Percentiles rank a stretch among this genome's conserved stretches.
These are phyloP conservation scores for Drosophila rubida DNA, from an alignment of 2,888 invertebrate species.

Conservation along the genomic window DNA sequence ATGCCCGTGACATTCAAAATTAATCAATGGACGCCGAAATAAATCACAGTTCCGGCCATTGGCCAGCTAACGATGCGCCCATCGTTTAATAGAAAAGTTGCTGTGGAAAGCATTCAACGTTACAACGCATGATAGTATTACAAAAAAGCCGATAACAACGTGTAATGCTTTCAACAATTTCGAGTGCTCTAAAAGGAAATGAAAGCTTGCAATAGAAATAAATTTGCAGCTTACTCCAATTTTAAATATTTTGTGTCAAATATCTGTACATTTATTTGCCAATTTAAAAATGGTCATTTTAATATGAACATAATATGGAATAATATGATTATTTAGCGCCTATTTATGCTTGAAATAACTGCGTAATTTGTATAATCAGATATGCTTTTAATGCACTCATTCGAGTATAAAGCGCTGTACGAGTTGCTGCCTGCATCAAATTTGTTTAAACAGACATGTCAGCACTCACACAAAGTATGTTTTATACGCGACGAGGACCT, in stretches of 20 bases:
- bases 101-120: neutral
- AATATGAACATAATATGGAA: neutral
- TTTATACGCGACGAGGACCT: neutral
- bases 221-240: too few species aligned
- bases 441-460: slow-evolving; percentile 6
- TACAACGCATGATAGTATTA: neutral
- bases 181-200: neutral
- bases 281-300: neutral
- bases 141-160: neutral
- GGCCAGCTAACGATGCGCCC: slow-evolving; percentile 43
- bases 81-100: slow-evolving; percentile 4
- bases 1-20: slow-evolving; percentile 47
- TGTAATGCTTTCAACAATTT: neutral
- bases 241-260: too few species aligned
- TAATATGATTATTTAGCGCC: neutral
- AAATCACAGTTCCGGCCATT: slow-evolving; percentile 64
- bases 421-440: neutral
- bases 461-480: slow-evolving; percentile 9
- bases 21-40: slow-evolving; percentile 61
- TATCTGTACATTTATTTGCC: too few species aligned
- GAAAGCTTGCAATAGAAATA: too few species aligned
- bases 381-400: neutral
- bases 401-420: neutral
- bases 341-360: neutral
- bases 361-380: slow-evolving; percentile 19